Conservation (phyloP, 1,140 invertebrate genomes). For the Choristoneura fumiferana region DNA sequence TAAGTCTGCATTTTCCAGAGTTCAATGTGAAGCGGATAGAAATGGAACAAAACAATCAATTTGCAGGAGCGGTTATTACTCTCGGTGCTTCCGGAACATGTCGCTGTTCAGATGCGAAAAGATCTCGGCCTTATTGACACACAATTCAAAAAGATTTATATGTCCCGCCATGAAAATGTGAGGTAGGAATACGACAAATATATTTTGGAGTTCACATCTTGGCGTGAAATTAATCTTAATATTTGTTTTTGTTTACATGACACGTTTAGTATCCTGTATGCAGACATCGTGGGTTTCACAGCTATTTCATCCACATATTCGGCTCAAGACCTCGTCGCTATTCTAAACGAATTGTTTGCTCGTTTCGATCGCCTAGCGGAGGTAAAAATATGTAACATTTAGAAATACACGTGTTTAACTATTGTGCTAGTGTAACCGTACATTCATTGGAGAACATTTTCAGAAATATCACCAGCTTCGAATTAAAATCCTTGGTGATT, state of each 20-base stretch:
- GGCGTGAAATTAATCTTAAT: constrained; percentile 1
- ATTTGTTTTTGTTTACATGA: constrained; percentile 19
- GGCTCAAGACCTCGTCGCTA: constrained; percentile 94
- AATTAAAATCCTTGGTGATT: constrained; percentile 97
- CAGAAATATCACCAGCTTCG: constrained; percentile 95
- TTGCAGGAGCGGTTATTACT: constrained; percentile 92
- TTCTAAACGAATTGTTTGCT: constrained; percentile 95
- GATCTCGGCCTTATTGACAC: constrained; percentile 93
- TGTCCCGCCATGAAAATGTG: constrained; percentile 97
- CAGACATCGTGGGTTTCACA: constrained; percentile 96
- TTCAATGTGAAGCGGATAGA: constrained; percentile 4
- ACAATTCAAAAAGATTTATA: constrained; percentile 98
- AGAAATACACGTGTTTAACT: constrained; percentile 17
- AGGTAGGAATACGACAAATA: constrained; percentile 80
- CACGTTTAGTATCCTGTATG: constrained; percentile 87
- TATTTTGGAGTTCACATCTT: constrained; percentile 15
- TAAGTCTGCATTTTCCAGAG: background rate
- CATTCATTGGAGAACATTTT: constrained; percentile 41
- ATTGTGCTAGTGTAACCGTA: background rate
- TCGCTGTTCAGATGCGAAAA: constrained; percentile 95
- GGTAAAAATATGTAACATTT: constrained; percentile 76
- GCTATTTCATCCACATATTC: constrained; percentile 97
- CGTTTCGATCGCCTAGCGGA: constrained; percentile 95
- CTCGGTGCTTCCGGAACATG: constrained; percentile 96
- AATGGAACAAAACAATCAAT: constrained; percentile 23